Conservation (phyloP, 2,888 invertebrate genomes). For the Perdita meconis region DNA sequence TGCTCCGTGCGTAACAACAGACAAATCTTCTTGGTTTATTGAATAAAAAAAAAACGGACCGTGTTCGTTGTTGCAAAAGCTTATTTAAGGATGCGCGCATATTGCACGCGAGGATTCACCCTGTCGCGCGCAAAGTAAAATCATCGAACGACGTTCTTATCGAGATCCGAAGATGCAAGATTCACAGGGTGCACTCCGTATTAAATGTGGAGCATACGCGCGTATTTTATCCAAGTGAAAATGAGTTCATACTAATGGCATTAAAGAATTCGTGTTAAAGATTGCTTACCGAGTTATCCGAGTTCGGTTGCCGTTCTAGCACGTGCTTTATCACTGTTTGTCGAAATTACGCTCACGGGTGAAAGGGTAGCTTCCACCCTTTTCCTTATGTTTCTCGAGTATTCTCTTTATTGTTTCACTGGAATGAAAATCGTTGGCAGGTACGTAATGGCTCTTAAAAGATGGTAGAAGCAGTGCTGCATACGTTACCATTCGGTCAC, state of each 20-base stretch:
- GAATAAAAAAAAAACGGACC: too few relatives aligned
- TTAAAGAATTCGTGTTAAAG: constrained; percentile 7
- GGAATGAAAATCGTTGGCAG: neutral
- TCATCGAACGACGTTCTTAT: too few relatives aligned
- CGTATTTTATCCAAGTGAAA: constrained; percentile 8
- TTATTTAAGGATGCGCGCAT: too few relatives aligned
- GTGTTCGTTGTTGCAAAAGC: too few relatives aligned
- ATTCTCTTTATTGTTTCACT: too few relatives aligned
- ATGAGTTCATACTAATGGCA: constrained; percentile 10
- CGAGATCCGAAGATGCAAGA: too few relatives aligned
- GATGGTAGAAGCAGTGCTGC: neutral
- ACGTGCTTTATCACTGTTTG: neutral
- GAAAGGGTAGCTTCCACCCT: neutral
- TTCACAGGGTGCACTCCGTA: too few relatives aligned
- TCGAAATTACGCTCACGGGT: neutral
- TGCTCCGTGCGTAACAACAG: neutral
- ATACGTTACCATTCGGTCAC: constrained; percentile 16
- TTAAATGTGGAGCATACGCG: too few relatives aligned
- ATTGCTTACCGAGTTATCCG: neutral
- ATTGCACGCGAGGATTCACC: too few relatives aligned
- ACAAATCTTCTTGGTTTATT: too few relatives aligned
- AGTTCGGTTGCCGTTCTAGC: neutral
- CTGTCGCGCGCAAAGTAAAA: too few relatives aligned
- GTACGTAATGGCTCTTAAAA: neutral
- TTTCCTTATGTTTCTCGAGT: neutral